These are phyloP conservation scores for Crenuchus spilurus DNA, from an alignment of 2,797 vertebrate species.

Conservation along the genomic window DNA sequence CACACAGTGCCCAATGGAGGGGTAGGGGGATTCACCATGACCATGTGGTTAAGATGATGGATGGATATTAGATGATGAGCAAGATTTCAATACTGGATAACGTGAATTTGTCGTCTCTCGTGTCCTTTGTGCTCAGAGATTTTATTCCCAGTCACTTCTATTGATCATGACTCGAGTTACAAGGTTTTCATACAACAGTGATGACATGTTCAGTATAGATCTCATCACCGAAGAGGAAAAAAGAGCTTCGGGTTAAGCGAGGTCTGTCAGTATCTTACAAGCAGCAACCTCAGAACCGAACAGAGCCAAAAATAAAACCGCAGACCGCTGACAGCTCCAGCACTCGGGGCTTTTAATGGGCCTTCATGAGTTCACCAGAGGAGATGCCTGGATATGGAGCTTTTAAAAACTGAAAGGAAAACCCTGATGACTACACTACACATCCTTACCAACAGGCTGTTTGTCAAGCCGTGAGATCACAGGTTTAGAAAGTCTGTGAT, in stretches of 20 bases:
- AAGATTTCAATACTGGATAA: too few relatives aligned
- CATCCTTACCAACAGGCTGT: not conserved
- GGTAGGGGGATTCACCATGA: too few relatives aligned
- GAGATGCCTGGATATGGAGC: constrained; percentile 21
- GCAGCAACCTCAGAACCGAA: constrained; percentile 12
- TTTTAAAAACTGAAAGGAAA: constrained; percentile 34
- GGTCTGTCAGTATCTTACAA: constrained; percentile 40
- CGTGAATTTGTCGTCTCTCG: too few relatives aligned
- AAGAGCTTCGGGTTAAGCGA: constrained; percentile 10
- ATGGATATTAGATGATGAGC: too few relatives aligned
- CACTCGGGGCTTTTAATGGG: constrained; percentile 33
- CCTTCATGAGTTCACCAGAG: constrained; percentile 37
- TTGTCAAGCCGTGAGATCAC: not conserved
- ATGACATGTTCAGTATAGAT: not conserved
- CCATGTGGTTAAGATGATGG: too few relatives aligned
- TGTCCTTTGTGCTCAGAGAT: too few relatives aligned
- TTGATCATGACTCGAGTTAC: too few relatives aligned
- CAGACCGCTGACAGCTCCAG: constrained; percentile 41
- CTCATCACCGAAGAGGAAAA: not conserved
- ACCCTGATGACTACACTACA: constrained; percentile 21
- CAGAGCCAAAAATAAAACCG: constrained; percentile 46
- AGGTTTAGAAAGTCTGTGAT: not conserved
- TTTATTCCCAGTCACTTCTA: too few relatives aligned
- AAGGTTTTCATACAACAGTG: not conserved
- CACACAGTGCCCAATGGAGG: too few relatives aligned